Evolutionary conservation across 2,888 invertebrate genomes (phyloP).

Genomic region (Caenorhabditis virilis): DNA sequence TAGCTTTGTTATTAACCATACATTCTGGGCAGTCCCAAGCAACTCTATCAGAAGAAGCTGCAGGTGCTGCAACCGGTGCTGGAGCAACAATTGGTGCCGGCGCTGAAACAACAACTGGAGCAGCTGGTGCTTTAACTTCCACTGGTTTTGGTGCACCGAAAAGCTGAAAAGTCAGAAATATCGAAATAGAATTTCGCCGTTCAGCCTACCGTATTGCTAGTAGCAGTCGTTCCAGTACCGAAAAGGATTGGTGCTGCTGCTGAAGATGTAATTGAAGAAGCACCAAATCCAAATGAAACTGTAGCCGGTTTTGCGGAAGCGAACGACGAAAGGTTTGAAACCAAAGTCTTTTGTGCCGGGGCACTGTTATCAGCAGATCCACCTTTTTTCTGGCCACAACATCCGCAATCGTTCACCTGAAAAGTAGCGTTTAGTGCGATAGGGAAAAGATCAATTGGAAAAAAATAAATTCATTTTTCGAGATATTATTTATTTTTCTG

Average conservation of each 20-base stretch:
- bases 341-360: conserved; percentile 17
- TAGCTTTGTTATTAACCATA: conserved; percentile 25
- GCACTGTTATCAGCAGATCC: conserved; percentile 1
- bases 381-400: conserved; percentile 14
- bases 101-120: neutral
- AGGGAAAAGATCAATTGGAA: too few species aligned
- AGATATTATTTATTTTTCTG: neutral
- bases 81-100: conserved; percentile 1
- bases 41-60: conserved; percentile 13
- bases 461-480: neutral
- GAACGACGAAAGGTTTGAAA: conserved; percentile 21
- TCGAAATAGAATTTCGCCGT: neutral
- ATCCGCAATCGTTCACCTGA: conserved; percentile 18
- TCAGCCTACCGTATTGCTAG: too few species aligned
- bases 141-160: neutral
- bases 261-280: conserved; percentile 6
- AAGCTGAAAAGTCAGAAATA: neutral
- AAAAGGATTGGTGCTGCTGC: conserved; percentile 3
- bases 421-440: too few species aligned
- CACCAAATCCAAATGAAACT: conserved; percentile 29
- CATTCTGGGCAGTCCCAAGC: conserved; percentile 35
- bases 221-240: conserved; percentile 1
- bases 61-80: neutral
- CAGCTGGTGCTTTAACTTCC: neutral
- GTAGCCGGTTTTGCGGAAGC: conserved; percentile 5